phyloP scores from a whole-genome alignment of 2,113 vertebrate species.

The Psilopogon haemacephalus region DNA sequence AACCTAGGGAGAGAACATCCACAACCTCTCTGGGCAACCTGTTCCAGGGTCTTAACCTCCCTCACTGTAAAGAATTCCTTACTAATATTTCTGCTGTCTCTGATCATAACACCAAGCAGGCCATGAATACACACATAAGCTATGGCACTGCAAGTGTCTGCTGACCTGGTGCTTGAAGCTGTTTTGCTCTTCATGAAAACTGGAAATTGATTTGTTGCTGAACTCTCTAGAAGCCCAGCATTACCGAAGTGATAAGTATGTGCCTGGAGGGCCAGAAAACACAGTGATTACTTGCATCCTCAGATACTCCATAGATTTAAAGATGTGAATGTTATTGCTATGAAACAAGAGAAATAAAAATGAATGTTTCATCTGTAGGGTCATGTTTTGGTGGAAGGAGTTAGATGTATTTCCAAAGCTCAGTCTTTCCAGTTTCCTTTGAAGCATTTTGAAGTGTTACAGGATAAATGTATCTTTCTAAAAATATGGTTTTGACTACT shows the following conservation, averaged over 20 bases:
- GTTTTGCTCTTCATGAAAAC: neutral
- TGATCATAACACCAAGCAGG: neutral
- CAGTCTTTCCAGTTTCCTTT: neutral
- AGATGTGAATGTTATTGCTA: neutral
- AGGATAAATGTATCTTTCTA: accelerated
- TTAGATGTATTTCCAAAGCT: neutral
- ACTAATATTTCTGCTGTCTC: neutral
- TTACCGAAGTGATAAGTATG: neutral
- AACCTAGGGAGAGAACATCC: too few species aligned
- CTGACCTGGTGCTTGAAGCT: neutral
- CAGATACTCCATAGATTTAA: neutral
- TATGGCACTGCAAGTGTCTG: neutral
- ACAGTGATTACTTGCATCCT: neutral
- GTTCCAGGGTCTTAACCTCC: too few species aligned
- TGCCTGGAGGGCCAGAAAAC: neutral
- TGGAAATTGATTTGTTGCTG: neutral
- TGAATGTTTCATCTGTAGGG: neutral
- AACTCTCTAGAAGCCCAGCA: neutral
- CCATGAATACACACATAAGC: neutral
- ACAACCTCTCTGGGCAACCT: too few species aligned
- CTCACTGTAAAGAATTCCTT: too few species aligned
- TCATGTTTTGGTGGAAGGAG: neutral
- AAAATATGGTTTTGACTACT: neutral
- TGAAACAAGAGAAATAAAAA: neutral
- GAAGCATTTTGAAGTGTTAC: neutral